phyloP scores from a whole-genome alignment of 2,888 invertebrate genomes.

The Agrilus mali region DNA sequence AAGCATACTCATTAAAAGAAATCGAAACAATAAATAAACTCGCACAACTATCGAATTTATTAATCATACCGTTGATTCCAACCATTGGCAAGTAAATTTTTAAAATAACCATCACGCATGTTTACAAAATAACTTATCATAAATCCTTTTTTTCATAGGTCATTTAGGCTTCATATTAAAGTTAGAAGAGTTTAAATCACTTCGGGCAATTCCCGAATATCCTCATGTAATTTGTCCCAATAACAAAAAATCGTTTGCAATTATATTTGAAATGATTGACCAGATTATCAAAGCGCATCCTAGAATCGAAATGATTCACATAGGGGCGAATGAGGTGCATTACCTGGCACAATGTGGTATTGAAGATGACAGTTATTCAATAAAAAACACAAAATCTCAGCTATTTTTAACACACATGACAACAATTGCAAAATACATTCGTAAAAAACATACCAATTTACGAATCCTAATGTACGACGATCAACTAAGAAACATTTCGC shows the following conservation, averaged over 20 bases:
- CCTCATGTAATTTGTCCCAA: slow-evolving; percentile 61
- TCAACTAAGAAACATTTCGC: slow-evolving; percentile 50
- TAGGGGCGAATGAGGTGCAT: slow-evolving; percentile 76
- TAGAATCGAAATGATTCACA: slow-evolving; percentile 42
- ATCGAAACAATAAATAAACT: slow-evolving; percentile 36
- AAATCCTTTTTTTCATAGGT: slow-evolving; percentile 41
- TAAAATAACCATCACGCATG: no score
- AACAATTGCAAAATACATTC: slow-evolving; percentile 38
- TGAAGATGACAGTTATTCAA: slow-evolving; percentile 35
- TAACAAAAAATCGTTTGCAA: slow-evolving; percentile 38
- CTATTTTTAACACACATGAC: slow-evolving; percentile 52
- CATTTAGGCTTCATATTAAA: slow-evolving; percentile 75
- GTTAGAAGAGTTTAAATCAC: slow-evolving; percentile 47
- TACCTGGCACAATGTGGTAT: slow-evolving; percentile 48
- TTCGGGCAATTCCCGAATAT: slow-evolving; percentile 50
- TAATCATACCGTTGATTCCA: slow-evolving; percentile 70
- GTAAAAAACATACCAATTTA: slow-evolving; percentile 36
- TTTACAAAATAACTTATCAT: no score
- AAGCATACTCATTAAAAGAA: slow-evolving; percentile 49
- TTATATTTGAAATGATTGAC: slow-evolving; percentile 55
- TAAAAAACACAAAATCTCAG: slow-evolving; percentile 35
- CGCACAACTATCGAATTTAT: slow-evolving; percentile 46
- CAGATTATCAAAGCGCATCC: slow-evolving; percentile 54
- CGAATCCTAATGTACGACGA: slow-evolving; percentile 72
- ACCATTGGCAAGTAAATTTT: slow-evolving; percentile 29